Evolutionary conservation across 2,888 invertebrate genomes (phyloP), one percentile per base, ranked within the genome.

Genomic region (Zhengitettix transpicula): DNA sequence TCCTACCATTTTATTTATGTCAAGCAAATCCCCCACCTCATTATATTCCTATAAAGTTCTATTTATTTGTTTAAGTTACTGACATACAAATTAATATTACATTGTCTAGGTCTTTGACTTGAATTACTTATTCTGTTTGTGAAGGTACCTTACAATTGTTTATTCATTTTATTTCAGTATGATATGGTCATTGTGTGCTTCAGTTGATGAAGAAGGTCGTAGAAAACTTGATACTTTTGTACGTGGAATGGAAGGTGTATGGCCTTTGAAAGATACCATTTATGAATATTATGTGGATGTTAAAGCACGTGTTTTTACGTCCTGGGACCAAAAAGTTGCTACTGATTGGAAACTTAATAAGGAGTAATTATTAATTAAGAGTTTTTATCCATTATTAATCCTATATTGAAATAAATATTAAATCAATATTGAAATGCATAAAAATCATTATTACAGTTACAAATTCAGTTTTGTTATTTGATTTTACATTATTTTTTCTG

Each of bases 201-300:
- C 87, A 0, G 81, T 90, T 1, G 85, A 92, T 69, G 87, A 87
- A 58, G 83, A 84, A 42, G 82, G 92, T 0, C 80, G 92, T 1
- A 77, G 78, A 53, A 86, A 83, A 71, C 78, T 94, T 65, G 92
- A 92, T 74, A 79, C 78, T 64, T 90, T 84, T 76, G 79, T 90
- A 58, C 79, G 90, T 52, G 88, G 89, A 72, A 79, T 84, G 68
- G 89, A 89, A 70, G 83, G 84, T 10, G 74, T 83, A 9, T 92
- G 90, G 74, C 93, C 93, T 0, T 78, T 91, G 54, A 88, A 87
- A 68, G 92, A 91, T 69, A 89, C 89, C 0, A 81, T 93, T 10
- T 93, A 89, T 71, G 93, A 94, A 71, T 94, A 94, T 73, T 90
- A 78, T 70, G 88, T 93, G n/a, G 90, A 93, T 68, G 79, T 82